A percentile compares a stretch with the other conserved stretches of the same genome.
Conservation (phyloP, 2,113 vertebrate genomes). For the Monopterus albus region DNA sequence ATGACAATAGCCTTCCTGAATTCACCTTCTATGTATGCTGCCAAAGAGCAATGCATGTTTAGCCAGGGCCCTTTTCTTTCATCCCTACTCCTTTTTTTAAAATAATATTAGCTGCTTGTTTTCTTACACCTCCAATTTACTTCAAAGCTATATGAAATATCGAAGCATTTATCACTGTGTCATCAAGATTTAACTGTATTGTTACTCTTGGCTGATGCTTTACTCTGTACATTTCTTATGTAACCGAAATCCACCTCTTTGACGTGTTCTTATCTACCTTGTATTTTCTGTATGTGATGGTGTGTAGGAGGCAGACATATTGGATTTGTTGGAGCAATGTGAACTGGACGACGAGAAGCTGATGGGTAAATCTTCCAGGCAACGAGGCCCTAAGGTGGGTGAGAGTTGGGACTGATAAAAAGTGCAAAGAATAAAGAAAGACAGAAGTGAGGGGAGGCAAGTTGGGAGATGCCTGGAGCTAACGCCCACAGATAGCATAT, state of each 20-base stretch:
- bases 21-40: conserved; percentile 33
- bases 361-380: conserved; percentile 89
- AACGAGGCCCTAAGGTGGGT: conserved; percentile 86
- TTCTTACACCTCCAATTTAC: conserved; percentile 14
- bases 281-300: conserved; percentile 18
- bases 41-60: conserved; percentile 46
- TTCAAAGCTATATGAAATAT: conserved; percentile 10
- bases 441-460: conserved; percentile 25
- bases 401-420: conserved; percentile 55
- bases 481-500: conserved; percentile 66
- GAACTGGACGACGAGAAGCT: conserved; percentile 97
- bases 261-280: conserved; percentile 5
- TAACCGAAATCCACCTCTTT: conserved; percentile 9
- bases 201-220: neutral
- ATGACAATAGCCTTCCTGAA: conserved; percentile 39
- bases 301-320: conserved; percentile 95
- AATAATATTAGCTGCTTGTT: conserved; percentile 14
- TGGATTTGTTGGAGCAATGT: conserved; percentile 97
- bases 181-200: neutral
- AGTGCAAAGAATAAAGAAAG: conserved; percentile 49
- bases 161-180: conserved; percentile 1
- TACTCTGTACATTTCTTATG: neutral
- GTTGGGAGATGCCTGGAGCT: conserved; percentile 64
- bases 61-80: conserved; percentile 46
- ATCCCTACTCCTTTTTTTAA: conserved; percentile 1